These are phyloP conservation scores for Clamator glandarius DNA, from an alignment of 2,797 vertebrate species.

Conservation along the genomic window DNA sequence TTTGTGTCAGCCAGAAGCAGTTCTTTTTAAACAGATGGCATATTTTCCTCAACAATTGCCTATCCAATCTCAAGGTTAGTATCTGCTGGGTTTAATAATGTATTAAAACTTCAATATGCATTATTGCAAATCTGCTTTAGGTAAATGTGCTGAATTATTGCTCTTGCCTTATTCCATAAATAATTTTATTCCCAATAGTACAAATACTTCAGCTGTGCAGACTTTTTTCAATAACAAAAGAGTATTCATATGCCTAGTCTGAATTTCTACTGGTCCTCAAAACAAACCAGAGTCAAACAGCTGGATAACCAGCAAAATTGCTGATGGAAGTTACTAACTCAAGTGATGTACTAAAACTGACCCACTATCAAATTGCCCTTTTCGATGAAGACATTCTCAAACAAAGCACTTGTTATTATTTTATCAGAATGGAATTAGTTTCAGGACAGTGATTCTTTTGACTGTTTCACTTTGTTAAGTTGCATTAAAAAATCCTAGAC, in stretches of 20 bases:
- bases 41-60: conserved; percentile 98
- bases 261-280: background rate
- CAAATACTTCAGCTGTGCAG: background rate
- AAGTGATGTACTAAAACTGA: background rate
- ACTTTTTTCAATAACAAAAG: background rate
- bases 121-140: background rate
- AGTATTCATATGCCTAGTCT: background rate
- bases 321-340: background rate
- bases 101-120: background rate
- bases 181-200: background rate
- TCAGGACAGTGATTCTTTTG: background rate
- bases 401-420: background rate
- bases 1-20: conserved; percentile 98
- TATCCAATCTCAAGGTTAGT: conserved; percentile 98
- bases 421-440: background rate
- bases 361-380: background rate
- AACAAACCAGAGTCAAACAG: background rate
- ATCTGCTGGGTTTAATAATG: background rate
- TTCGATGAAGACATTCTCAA: background rate
- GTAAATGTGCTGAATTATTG: background rate
- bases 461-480: background rate
- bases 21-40: conserved; percentile 98
- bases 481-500: background rate
- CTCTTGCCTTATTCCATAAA: background rate
- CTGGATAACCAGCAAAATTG: background rate